Evolutionary conservation across 2,888 invertebrate genomes (phyloP), one percentile per base, ranked within the genome.

Genomic region (Cerastoderma edule): DNA sequence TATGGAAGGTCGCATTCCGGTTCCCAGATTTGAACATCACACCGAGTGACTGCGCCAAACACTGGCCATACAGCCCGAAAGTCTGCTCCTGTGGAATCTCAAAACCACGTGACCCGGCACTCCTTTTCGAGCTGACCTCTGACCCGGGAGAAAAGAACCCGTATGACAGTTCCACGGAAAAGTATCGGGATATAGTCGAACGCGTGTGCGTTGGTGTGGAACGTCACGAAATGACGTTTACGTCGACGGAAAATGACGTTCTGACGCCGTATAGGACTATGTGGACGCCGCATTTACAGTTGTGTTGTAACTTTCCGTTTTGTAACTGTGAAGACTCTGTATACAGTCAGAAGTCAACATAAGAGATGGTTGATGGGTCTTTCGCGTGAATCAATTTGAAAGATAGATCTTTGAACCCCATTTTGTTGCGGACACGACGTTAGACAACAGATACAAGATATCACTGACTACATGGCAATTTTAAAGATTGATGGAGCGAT

Each of bases 1-100:
- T 73, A 1, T 73, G 73, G 73, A 73, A 73, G 39, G 24, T 73
- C 19, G 67, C 60, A 6, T 73, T 57, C 67, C 57, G 73, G 44
- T 56, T 50, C 24, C 73, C 67, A 1, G 57, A 56, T n/a, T 3
- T 24, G 1, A 67, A 54, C 10, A 22, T 54, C 6, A 28, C 53
- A 13, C 2, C 30, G 22, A 39, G 27, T 6, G 54, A 54, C 35
- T 67, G 67, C 27, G 35, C 28, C 2, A 33, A 54, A 13, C 27
- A 33, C 44, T 56, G 39, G 39, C 67, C 67, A 19, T 67, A 28
- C 30, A 54, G 28, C 24, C 27, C 27, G 0, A 22, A 32, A 0
- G 39, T 67, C 19, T 67, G 67, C 24, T 67, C 67, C 4, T 67
- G 67, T 39, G 67, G 32, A 4, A 32, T 67, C 0, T 67, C 67